Base-by-base conservation (phyloP, 2,888 invertebrate species). In the Noctua fimbriata region DNA sequence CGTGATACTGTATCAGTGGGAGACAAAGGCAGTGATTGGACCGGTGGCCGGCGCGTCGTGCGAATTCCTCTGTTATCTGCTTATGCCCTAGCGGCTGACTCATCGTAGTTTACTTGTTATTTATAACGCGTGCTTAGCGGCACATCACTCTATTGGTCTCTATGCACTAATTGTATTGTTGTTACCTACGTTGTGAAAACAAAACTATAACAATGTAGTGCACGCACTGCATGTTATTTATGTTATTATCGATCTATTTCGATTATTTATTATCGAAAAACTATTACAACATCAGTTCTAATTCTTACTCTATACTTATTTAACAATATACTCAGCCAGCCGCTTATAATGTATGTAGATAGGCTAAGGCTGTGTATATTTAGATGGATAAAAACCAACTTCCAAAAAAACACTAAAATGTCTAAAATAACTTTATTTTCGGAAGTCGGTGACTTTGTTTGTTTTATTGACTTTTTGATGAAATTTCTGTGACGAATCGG, bases 11-110 rank as follows among this genome's bases (percentile, higher is more conserved):
- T 77, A 86, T 86, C 87, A 66, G 60, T 12, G 66, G 16, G 32
- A 83, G 78, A 87, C 87, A 87, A 83, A 83, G 76, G 76, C 88
- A 58, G 79, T 79, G 87, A 88, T 88, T 75, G 81, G 63, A 47
- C 52, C 65, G 67, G 16, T 32, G 63, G 32, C 18, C 28, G 63
- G 12, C 55, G 76, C 28, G 18, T 28, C 55, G 76, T 79, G 79
- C 87, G 84, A 82, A 87, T 80, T 77, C 82, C 87, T 75, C 73
- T 32, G 60, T 69, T 86, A 88, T 87, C 87, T 63, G 65, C n/a
- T 55, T 58, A 75, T 66, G 63, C 41, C 52, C 65, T 75, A 55
- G 60, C 44, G 63, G 47, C 60, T 85, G 85, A 85, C 80, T 85
- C 84, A 87, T 84, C 80, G 77, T 80, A 87, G 80, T 71, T 73